phyloP scores from a whole-genome alignment of 2,113 vertebrate genomes.

The Platanista minor region DNA sequence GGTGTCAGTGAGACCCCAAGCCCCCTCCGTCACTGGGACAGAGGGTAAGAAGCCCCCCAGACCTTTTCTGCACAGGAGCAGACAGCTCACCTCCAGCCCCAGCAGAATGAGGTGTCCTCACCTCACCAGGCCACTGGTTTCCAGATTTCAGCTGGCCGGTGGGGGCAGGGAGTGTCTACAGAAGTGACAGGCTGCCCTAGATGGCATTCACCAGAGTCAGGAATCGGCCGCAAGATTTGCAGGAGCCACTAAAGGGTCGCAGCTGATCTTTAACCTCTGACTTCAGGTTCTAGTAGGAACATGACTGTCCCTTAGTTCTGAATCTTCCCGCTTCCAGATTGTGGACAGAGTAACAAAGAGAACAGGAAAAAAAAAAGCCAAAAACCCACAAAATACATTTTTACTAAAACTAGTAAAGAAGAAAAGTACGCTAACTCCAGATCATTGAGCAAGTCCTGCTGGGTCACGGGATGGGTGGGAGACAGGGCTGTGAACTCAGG shows the following conservation, averaged over 20 bases:
- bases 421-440: background rate
- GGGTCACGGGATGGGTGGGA: accelerated
- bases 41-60: background rate
- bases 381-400: background rate
- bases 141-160: background rate
- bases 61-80: background rate
- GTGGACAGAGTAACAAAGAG: background rate
- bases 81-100: background rate
- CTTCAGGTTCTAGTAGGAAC: background rate
- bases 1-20: background rate
- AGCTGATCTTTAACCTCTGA: background rate
- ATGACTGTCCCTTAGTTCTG: background rate
- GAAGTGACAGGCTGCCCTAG: too few species aligned
- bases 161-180: background rate
- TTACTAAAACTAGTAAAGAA: background rate
- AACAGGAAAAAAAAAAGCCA: background rate
- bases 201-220: background rate
- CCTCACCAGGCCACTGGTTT: background rate
- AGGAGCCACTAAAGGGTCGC: background rate
- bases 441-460: background rate
- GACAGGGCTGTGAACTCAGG: background rate
- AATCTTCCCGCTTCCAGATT: background rate
- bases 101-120: background rate
- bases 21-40: background rate
- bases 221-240: background rate